phyloP scores from a whole-genome alignment of 2,888 invertebrate species.

The Vanessa cardui region DNA sequence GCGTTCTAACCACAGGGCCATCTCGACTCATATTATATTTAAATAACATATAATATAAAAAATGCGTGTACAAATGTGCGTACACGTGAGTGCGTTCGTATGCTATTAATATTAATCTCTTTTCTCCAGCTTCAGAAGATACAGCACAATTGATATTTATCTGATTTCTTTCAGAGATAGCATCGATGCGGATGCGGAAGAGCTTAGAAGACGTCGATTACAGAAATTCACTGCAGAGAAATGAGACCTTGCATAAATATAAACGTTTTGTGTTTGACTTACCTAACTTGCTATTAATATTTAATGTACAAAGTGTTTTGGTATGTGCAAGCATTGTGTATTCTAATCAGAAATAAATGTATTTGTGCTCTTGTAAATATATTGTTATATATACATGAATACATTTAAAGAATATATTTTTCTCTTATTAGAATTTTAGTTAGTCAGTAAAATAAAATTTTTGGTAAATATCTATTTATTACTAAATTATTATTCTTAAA shows the following conservation, averaged over 20 bases:
- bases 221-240: constrained; percentile 85
- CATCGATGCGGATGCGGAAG: constrained; percentile 83
- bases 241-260: constrained; percentile 57
- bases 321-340: constrained; percentile 78
- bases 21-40: too few relatives aligned
- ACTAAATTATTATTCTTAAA: constrained; percentile 32
- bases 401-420: constrained; percentile 64
- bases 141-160: too few relatives aligned
- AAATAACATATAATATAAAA: too few relatives aligned
- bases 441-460: constrained; percentile 36
- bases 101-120: too few relatives aligned
- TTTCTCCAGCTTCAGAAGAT: too few relatives aligned
- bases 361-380: constrained; percentile 83
- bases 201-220: constrained; percentile 89
- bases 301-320: constrained; percentile 80
- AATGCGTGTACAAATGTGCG: too few relatives aligned
- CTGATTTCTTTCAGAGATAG: constrained; percentile 59
- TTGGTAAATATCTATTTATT: constrained; percentile 35
- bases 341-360: constrained; percentile 73
- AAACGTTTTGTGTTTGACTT: constrained; percentile 59
- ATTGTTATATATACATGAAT: constrained; percentile 79
- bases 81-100: too few relatives aligned
- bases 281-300: constrained; percentile 64
- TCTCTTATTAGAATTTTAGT: constrained; percentile 42
- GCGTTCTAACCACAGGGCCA: too few relatives aligned